Conservation (phyloP, 2,113 vertebrate species). For the Apteryx owenii region DNA sequence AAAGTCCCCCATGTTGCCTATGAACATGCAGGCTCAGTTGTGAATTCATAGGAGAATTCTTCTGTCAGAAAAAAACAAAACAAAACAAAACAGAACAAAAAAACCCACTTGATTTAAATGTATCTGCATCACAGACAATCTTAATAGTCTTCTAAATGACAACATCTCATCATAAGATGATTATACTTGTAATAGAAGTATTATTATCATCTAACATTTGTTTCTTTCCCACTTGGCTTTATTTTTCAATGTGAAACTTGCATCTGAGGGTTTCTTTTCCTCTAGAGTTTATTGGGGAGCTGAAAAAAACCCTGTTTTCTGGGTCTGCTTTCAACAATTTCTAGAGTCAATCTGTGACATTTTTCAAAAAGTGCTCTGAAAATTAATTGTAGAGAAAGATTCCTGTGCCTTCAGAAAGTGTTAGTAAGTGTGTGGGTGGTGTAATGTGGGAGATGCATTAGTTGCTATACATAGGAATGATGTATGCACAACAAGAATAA, state of each 20-base stretch:
- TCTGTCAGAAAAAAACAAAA: background rate
- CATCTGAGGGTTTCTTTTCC: background rate
- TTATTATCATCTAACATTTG: background rate
- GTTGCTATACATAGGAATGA: conserved; percentile 51
- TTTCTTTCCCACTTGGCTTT: background rate
- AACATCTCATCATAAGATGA: background rate
- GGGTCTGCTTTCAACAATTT: conserved; percentile 22
- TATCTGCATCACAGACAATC: background rate
- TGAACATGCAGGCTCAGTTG: background rate
- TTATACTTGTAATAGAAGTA: background rate
- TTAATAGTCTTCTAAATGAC: background rate
- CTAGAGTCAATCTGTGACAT: conserved; percentile 2
- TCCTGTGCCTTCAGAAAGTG: conserved; percentile 39
- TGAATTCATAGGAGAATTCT: background rate
- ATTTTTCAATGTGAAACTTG: background rate
- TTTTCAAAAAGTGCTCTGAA: conserved; percentile 26
- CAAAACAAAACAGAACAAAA: background rate
- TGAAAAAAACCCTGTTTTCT: background rate
- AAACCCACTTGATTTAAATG: background rate
- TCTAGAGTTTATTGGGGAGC: background rate
- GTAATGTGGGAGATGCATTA: conserved; percentile 41
- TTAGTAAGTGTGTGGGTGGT: conserved; percentile 8
- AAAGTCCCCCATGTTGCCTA: background rate
- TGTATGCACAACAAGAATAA: conserved; percentile 15
- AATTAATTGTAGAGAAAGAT: conserved; percentile 35